Percentiles rank a stretch among this genome's conserved stretches.
phyloP scores from a whole-genome alignment of 1,140 invertebrate genomes.

The Bombus superbus region DNA sequence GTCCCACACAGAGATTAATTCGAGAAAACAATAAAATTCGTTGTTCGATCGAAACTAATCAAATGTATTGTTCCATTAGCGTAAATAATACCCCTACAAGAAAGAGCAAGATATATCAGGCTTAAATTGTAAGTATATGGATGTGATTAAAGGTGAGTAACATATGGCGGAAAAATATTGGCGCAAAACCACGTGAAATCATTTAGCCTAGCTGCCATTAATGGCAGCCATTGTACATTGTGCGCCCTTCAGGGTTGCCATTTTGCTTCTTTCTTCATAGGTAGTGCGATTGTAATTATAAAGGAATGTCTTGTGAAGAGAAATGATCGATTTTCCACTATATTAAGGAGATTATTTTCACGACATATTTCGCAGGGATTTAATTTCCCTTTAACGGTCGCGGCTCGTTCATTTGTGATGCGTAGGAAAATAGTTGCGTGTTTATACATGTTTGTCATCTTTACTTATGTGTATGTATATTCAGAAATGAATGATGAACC shows the following conservation, averaged over 20 bases:
- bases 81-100: neutral
- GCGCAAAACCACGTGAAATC: conserved; percentile 20
- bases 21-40: neutral
- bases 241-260: conserved; percentile 50
- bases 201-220: conserved; percentile 25
- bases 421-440: conserved; percentile 14
- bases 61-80: neutral
- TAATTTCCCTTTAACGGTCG: neutral
- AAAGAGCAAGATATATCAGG: neutral
- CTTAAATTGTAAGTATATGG: neutral
- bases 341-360: too few species aligned
- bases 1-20: neutral
- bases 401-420: neutral
- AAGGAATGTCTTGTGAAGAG: neutral
- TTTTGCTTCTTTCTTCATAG: conserved; percentile 26
- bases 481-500: conserved; percentile 5
- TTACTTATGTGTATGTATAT: conserved; percentile 5
- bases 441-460: neutral
- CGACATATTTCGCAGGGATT: too few species aligned
- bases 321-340: neutral
- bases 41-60: neutral
- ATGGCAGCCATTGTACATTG: conserved; percentile 52
- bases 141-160: conserved; percentile 19
- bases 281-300: conserved; percentile 25
- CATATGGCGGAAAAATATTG: neutral